Evolutionary conservation across 2,113 vertebrate genomes (phyloP).

Genomic region (Falcunculus frontatus): DNA sequence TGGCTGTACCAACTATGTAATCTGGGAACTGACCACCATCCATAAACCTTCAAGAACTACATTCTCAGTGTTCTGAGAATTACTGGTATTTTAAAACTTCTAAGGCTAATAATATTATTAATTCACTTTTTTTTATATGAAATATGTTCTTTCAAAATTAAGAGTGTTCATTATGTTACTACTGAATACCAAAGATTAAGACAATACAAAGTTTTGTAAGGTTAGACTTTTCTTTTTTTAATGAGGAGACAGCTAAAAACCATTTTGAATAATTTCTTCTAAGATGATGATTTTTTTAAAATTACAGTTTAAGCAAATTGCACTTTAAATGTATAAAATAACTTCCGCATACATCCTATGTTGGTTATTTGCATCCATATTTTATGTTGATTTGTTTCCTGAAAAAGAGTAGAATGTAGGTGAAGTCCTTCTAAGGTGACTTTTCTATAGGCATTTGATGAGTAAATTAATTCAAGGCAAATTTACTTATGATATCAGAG

Average conservation of each 20-base stretch:
- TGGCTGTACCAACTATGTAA: neutral
- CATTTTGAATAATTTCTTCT: neutral
- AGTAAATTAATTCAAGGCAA: neutral
- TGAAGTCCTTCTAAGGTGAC: neutral
- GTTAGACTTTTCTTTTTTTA: neutral
- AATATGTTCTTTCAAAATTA: neutral
- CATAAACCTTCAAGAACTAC: neutral
- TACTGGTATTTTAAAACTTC: neutral
- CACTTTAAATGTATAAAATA: neutral
- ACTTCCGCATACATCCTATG: neutral
- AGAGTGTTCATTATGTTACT: neutral
- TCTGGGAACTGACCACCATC: neutral
- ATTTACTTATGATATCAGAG: neutral
- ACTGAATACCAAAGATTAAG: neutral
- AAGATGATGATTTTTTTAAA: neutral
- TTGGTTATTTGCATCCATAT: neutral
- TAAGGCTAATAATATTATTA: neutral
- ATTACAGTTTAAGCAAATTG: neutral
- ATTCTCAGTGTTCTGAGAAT: neutral
- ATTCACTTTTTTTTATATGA: neutral
- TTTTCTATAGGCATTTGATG: neutral
- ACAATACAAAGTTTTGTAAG: neutral
- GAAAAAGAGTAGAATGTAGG: neutral
- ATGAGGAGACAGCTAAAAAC: neutral
- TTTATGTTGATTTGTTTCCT: neutral